phyloP scores from a whole-genome alignment of 1,140 invertebrate species.

The Drosophila seguyi region DNA sequence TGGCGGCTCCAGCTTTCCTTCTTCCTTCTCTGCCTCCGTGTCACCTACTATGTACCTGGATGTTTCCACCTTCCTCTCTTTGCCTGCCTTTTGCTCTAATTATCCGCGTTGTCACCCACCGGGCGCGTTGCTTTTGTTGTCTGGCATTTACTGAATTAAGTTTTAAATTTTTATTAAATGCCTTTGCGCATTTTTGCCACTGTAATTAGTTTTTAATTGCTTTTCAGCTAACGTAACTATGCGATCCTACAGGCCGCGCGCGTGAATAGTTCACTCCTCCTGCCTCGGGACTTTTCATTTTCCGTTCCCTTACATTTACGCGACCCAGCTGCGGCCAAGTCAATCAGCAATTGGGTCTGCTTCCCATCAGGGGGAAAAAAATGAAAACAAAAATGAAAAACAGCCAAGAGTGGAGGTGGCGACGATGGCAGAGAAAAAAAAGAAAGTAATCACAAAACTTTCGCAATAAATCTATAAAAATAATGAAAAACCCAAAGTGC shows the following conservation, averaged over 20 bases:
- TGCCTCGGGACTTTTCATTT: conserved; percentile 20
- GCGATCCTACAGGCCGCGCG: not conserved
- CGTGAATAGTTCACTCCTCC: conserved; percentile 58
- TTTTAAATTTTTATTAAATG: conserved; percentile 83
- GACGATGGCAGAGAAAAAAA: conserved; percentile 23
- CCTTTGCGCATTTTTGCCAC: conserved; percentile 73
- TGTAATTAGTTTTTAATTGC: conserved; percentile 83
- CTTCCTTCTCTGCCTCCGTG: not conserved
- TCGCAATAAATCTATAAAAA: conserved; percentile 77
- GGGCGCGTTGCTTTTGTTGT: conserved; percentile 23
- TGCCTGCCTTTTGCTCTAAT: conserved; percentile 54
- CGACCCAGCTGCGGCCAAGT: conserved; percentile 44
- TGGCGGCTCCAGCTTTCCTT: conserved; percentile 8
- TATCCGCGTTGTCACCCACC: conserved; percentile 68
- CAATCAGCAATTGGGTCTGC: conserved; percentile 59
- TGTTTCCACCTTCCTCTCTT: conserved; percentile 6
- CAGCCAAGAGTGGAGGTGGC: conserved; percentile 7
- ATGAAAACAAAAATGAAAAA: conserved; percentile 11
- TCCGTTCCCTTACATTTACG: conserved; percentile 29
- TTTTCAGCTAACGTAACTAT: conserved; percentile 68
- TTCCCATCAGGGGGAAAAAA: conserved; percentile 26
- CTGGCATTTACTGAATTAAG: conserved; percentile 79
- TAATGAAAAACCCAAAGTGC: conserved; percentile 68
- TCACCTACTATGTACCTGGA: not conserved
- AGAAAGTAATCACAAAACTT: conserved; percentile 76